phyloP scores from a whole-genome alignment of 2,797 vertebrate species.

The Catharus ustulatus region DNA sequence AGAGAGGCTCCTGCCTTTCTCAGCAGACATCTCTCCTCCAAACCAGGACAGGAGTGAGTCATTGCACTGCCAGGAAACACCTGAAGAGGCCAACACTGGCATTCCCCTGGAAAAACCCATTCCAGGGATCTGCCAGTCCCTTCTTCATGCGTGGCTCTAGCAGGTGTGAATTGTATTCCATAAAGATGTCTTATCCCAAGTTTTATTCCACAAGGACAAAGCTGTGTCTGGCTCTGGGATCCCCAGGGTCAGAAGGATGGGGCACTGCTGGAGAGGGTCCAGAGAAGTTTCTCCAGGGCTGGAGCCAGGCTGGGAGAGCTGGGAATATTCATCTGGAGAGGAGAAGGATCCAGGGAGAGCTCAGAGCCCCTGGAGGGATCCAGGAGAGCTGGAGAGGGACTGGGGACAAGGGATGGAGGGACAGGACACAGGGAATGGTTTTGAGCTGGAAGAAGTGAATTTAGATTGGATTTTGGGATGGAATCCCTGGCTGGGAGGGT shows the following conservation, averaged over 20 bases:
- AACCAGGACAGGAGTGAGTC: background rate
- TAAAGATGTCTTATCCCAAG: background rate
- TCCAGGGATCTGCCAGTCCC: background rate
- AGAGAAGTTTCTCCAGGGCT: background rate
- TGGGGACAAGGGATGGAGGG: background rate
- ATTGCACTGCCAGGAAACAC: background rate
- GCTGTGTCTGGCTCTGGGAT: background rate
- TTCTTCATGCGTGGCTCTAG: background rate
- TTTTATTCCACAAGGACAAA: background rate
- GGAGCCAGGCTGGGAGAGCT: background rate
- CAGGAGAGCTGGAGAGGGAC: background rate
- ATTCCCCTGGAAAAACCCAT: fast-evolving
- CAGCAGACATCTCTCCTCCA: too few species aligned
- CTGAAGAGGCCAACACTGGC: fast-evolving
- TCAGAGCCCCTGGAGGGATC: background rate
- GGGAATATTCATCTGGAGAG: background rate
- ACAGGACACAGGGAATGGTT: too few species aligned
- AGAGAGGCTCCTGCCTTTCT: too few species aligned
- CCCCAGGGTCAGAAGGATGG: fast-evolving
- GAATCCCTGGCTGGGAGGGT: background rate
- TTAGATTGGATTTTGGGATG: background rate
- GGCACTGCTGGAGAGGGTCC: background rate
- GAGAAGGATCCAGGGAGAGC: background rate
- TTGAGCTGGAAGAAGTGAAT: too few species aligned
- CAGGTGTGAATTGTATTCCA: background rate